A percentile compares a stretch with the other conserved stretches of the same genome.
These are phyloP conservation scores for Platycheirus albimanus DNA, from an alignment of 2,888 invertebrate species.

Conservation along the genomic window DNA sequence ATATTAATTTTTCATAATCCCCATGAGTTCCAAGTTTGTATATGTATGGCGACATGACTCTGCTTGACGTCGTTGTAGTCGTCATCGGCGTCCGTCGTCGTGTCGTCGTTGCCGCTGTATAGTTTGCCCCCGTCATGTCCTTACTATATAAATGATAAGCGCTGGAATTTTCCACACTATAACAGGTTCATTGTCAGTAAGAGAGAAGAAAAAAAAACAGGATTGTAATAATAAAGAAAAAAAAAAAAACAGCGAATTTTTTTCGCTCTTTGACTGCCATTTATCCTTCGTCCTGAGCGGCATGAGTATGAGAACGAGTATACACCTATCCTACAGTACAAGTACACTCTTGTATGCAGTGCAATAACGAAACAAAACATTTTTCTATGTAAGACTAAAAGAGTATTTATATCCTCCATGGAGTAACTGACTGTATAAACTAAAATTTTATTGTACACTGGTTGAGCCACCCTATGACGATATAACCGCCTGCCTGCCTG, in stretches of 20 bases:
- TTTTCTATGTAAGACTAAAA: slow-evolving; percentile 39
- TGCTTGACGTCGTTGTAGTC: slow-evolving; percentile 5
- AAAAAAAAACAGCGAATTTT: neutral
- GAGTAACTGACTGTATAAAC: slow-evolving; percentile 73
- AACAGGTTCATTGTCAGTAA: slow-evolving; percentile 59
- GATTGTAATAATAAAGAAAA: slow-evolving; percentile 14
- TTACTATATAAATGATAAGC: slow-evolving; percentile 14
- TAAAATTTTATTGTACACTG: slow-evolving; percentile 65
- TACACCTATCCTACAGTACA: neutral
- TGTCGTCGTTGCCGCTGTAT: neutral
- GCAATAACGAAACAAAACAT: slow-evolving; percentile 59
- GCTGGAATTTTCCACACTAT: slow-evolving; percentile 30
- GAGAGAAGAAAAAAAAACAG: slow-evolving; percentile 9
- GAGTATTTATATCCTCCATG: slow-evolving; percentile 59
- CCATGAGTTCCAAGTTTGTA: slow-evolving; percentile 41
- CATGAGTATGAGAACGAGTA: slow-evolving; percentile 6
- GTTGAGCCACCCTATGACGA: neutral
- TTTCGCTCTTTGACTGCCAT: slow-evolving; percentile 29
- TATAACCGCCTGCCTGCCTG: no score
- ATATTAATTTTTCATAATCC: slow-evolving; percentile 74
- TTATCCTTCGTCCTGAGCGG: slow-evolving; percentile 61
- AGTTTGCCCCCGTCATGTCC: slow-evolving; percentile 22
- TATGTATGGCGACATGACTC: slow-evolving; percentile 55
- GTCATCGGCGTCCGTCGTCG: no score
- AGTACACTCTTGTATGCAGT: slow-evolving; percentile 27